Evolutionary conservation across 2,797 vertebrate species (phyloP).

Genomic region (Balearica regulorum): DNA sequence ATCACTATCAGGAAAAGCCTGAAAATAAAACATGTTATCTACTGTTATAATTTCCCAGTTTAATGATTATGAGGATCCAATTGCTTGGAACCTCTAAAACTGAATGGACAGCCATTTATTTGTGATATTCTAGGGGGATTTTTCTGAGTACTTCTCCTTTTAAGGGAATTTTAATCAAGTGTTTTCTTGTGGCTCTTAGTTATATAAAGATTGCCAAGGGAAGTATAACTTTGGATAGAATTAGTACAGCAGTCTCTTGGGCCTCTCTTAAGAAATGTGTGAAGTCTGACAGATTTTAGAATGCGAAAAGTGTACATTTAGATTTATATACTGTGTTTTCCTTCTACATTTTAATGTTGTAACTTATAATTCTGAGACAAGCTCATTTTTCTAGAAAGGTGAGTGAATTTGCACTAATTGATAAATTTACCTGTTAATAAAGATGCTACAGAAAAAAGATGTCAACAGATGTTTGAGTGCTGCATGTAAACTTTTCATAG

Average conservation of each 20-base stretch:
- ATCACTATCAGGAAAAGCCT: not conserved
- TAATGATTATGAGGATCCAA: not conserved
- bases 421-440: not conserved
- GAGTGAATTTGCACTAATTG: not conserved
- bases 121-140: not conserved
- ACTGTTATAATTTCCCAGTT: not conserved
- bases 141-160: not conserved
- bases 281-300: constrained; percentile 8
- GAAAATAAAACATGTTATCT: not conserved
- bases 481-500: not conserved
- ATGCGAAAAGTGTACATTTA: not conserved
- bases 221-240: not conserved
- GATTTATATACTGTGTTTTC: not conserved
- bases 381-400: not conserved
- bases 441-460: not conserved
- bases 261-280: not conserved
- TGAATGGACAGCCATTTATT: not conserved
- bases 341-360: not conserved
- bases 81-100: not conserved
- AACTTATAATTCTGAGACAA: not conserved
- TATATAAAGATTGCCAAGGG: not conserved
- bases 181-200: not conserved
- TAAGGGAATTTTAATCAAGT: not conserved
- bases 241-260: not conserved
- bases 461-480: not conserved